Evolutionary conservation across 2,797 vertebrate genomes (phyloP).

Genomic region (Graptemys geographica): DNA sequence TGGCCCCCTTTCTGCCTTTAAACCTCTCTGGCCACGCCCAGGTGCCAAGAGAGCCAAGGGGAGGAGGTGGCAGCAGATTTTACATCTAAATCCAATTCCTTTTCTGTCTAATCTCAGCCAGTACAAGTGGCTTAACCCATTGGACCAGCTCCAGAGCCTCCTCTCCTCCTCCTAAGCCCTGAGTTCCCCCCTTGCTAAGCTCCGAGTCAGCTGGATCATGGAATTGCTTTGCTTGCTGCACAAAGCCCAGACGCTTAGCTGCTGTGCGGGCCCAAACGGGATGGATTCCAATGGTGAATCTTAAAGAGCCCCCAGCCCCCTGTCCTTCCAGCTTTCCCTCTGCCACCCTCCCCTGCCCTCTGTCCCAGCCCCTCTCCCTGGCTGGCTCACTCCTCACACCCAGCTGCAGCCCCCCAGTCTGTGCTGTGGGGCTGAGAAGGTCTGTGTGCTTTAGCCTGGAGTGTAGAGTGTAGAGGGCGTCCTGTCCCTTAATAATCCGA

Average conservation of each 20-base stretch:
- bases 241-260: conserved; percentile 15
- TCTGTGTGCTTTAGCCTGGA: neutral
- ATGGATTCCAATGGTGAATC: neutral
- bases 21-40: rapidly evolving
- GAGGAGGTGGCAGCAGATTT: conserved; percentile 20
- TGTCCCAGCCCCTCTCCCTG: neutral
- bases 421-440: neutral
- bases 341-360: neutral
- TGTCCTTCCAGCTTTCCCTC: neutral
- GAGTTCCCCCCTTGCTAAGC: conserved; percentile 1
- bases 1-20: rapidly evolving
- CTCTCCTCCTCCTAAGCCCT: conserved; percentile 47
- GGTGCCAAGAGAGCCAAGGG: neutral
- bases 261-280: rapidly evolving
- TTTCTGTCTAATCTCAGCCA: conserved; percentile 28
- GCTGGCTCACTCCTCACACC: rapidly evolving
- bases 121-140: conserved; percentile 68
- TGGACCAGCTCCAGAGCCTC: conserved; percentile 56
- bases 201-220: neutral
- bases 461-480: too few species aligned
- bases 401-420: neutral
- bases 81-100: conserved; percentile 35
- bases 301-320: neutral
- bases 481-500: too few species aligned
- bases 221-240: conserved; percentile 43